Evolutionary conservation across 2,113 vertebrate species (phyloP).

Genomic region (Centrocercus urophasianus): DNA sequence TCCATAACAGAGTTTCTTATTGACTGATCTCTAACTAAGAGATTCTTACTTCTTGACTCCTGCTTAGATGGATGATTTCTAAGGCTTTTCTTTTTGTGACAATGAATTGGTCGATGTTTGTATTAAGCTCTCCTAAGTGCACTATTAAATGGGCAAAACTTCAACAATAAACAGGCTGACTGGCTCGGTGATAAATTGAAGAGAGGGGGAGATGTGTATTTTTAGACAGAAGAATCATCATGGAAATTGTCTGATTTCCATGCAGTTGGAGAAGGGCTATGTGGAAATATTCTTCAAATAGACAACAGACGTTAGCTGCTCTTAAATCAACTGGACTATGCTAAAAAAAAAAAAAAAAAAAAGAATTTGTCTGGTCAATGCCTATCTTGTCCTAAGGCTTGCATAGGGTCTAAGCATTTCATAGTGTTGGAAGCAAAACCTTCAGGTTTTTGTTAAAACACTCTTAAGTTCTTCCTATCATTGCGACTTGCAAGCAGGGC

Average conservation of each 20-base stretch:
- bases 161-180: background rate
- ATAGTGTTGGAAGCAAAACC: background rate
- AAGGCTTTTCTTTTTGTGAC: slow-evolving; percentile 40
- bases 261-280: background rate
- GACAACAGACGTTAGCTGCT: background rate
- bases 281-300: slow-evolving; percentile 13
- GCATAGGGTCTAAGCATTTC: background rate
- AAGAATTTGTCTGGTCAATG: background rate
- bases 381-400: background rate
- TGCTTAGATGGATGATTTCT: slow-evolving; percentile 33
- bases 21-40: slow-evolving; percentile 38
- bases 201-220: slow-evolving; percentile 13
- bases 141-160: slow-evolving; percentile 31
- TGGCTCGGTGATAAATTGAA: slow-evolving; percentile 22
- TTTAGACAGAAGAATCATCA: slow-evolving; percentile 30
- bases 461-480: background rate
- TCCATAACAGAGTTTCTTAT: slow-evolving; percentile 14
- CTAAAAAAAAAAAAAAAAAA: background rate
- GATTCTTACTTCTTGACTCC: slow-evolving; percentile 30
- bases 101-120: slow-evolving; percentile 4
- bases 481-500: background rate
- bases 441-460: background rate
- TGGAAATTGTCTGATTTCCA: slow-evolving; percentile 13
- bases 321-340: background rate
- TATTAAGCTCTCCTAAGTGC: slow-evolving; percentile 49